phyloP scores from a whole-genome alignment of 2,113 vertebrate species.

The Tenrec ecaudatus region DNA sequence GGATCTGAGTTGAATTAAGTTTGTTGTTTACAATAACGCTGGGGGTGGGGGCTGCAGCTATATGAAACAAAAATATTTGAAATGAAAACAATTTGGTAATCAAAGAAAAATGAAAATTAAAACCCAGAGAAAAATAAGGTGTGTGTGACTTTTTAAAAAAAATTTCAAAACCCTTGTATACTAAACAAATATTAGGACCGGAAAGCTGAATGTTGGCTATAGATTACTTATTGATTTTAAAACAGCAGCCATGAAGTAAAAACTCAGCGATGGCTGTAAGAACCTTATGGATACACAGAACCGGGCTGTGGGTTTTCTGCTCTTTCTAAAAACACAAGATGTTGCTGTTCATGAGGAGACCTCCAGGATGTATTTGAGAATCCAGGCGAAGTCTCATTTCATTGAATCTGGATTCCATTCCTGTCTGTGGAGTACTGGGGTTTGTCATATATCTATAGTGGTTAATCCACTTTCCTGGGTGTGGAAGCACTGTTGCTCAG shows the following conservation, averaged over 20 bases:
- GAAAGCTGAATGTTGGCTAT: slow-evolving; percentile 9
- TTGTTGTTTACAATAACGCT: background rate
- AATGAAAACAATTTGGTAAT: slow-evolving; percentile 10
- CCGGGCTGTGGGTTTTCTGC: background rate
- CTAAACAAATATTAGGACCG: background rate
- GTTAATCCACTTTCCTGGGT: background rate
- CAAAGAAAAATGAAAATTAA: background rate
- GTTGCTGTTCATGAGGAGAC: slow-evolving; percentile 20
- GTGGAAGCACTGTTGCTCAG: background rate
- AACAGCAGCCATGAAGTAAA: background rate
- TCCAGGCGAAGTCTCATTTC: background rate
- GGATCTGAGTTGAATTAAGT: background rate
- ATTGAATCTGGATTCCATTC: background rate
- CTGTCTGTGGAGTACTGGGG: background rate
- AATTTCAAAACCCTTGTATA: background rate
- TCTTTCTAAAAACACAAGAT: background rate
- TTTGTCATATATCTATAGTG: too few species aligned
- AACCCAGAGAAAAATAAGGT: background rate
- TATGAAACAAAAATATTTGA: slow-evolving; percentile 35
- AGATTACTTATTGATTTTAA: slow-evolving; percentile 18
- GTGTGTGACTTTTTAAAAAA: too few species aligned
- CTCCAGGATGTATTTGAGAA: background rate
- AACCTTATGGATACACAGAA: background rate
- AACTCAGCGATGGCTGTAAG: background rate
- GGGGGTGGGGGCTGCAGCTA: background rate